phyloP scores from a whole-genome alignment of 2,888 invertebrate species.

The Papilio elwesi region DNA sequence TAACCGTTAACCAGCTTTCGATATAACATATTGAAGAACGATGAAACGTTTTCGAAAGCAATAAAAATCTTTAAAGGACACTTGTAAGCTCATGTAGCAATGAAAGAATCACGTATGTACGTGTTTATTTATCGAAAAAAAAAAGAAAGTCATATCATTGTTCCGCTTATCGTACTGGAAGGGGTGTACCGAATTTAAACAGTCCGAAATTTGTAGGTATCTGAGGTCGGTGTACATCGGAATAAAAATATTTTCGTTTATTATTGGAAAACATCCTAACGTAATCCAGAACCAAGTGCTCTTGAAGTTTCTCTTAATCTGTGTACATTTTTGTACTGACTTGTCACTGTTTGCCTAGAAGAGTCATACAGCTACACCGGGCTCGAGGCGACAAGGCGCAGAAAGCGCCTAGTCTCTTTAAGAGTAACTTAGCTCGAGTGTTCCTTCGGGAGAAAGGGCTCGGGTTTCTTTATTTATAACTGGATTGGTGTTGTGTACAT shows the following conservation, averaged over 20 bases:
- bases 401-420: no score
- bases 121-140: constrained; percentile 20
- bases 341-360: no score
- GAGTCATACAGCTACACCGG: no score
- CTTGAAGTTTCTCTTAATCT: no score
- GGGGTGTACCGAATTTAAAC: constrained; percentile 21
- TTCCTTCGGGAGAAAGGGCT: no score
- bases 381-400: no score
- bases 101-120: constrained; percentile 13
- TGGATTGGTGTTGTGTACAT: no score
- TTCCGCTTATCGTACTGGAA: constrained; percentile 12
- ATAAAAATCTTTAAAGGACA: constrained; percentile 12
- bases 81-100: constrained; percentile 1
- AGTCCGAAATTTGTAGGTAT: constrained; percentile 8
- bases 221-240: not conserved
- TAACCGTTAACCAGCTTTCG: not conserved
- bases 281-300: no score
- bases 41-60: constrained; percentile 3
- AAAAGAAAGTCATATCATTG: constrained; percentile 23
- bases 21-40: constrained; percentile 13
- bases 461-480: no score
- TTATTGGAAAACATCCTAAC: no score
- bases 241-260: not conserved
- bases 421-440: no score
- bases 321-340: no score